Evolutionary conservation across 2,797 vertebrate species (phyloP), one percentile per base, ranked within the genome.

Genomic region (Allobates femoralis): DNA sequence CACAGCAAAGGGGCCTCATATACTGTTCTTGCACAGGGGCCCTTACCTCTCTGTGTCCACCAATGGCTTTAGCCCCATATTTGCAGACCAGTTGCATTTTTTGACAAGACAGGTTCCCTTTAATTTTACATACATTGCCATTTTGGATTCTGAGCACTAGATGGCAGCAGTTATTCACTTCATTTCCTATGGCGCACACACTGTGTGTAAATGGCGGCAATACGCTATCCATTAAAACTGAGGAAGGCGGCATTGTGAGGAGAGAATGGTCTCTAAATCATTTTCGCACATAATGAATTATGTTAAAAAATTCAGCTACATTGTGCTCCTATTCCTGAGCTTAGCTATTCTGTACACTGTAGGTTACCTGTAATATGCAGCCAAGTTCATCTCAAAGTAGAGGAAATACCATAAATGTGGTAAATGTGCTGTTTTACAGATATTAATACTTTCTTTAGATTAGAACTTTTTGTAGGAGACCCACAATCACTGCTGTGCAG

Each of bases 121-220:
- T 53, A 71, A n/a, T 23, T 41, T 23, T 41, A 21, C 21, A 41
- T 3, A 14, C 11, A 1, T 12, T 81, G 80, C 30, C 15, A 37
- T 71, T 82, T 76, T 76, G 16, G 0, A 8, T 4, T n/a, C 12
- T 30, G 26, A 30, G 46, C 84, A 69, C 73, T 58, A 60, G 84
- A 79, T 69, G 84, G 84, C 84, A 71, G 75, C 64, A 58, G 16
- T 56, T 50, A 58, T 21, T 69, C 41, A 69, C 51, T 2, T 10
- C 28, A 56, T 55, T 46, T 74, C 41, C 5, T 50, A 15, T 21
- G 12, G 19, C 1, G 3, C 46, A 0, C 21, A 11, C 0, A 8
- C 21, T 34, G 7, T 3, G 37, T 21, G 32, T n/a, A 34, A 12
- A 21, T 10, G 19, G 46, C 10, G 19, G 12, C 69, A 74, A 46